Percentiles rank a stretch among this genome's conserved stretches.
These are phyloP conservation scores for Corythornis vintsioides DNA, from an alignment of 2,113 vertebrate genomes.

Conservation along the genomic window DNA sequence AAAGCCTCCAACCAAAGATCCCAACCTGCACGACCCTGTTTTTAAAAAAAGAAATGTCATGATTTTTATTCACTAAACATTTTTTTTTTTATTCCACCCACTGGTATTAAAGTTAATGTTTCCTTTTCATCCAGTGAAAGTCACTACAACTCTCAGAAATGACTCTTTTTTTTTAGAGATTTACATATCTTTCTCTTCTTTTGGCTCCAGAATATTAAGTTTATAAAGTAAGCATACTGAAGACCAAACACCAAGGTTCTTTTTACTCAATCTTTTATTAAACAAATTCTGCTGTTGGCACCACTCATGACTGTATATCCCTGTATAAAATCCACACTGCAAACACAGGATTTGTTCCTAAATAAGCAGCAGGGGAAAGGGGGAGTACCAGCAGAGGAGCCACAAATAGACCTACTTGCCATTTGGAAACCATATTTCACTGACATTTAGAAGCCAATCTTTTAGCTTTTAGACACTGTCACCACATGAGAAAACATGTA, in stretches of 20 bases:
- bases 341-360: neutral
- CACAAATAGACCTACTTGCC: neutral
- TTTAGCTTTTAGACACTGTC: neutral
- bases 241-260: neutral
- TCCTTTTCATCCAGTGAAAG: neutral
- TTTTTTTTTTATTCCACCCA: neutral
- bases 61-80: constrained; percentile 21
- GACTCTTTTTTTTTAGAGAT: neutral
- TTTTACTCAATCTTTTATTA: neutral
- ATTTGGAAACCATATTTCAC: neutral
- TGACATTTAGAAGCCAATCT: neutral
- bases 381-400: neutral
- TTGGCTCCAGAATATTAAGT: neutral
- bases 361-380: neutral
- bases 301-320: neutral
- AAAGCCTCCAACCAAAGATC: constrained; percentile 64
- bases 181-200: neutral
- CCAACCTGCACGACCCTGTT: constrained; percentile 68
- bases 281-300: constrained; percentile 8
- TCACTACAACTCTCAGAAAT: neutral
- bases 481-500: neutral
- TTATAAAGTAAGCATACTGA: neutral
- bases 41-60: constrained; percentile 40
- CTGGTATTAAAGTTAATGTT: neutral
- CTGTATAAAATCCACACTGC: neutral